Percentiles rank a stretch among this genome's conserved stretches.
phyloP scores from a whole-genome alignment of 64 coral and sea anemone genomes.

The Pocillopora damicornis region DNA sequence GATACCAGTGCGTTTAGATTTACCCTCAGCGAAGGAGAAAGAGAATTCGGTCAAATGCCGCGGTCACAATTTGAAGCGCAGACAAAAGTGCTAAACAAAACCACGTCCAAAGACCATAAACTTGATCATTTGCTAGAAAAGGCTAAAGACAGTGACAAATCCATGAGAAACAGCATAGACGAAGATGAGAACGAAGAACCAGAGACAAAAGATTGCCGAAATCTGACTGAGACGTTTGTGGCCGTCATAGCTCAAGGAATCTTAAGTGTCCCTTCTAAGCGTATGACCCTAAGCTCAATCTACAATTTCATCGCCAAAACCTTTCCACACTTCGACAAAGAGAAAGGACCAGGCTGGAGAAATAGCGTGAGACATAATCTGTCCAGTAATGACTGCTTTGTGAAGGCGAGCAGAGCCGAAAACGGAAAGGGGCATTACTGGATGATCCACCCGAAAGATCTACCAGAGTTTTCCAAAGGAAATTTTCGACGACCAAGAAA shows the following conservation, averaged over 20 bases:
- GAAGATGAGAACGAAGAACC: conserved; percentile 32
- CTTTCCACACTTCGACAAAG: conserved; percentile 77
- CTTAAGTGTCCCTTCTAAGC: conserved; percentile 65
- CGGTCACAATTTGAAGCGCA: conserved; percentile 23
- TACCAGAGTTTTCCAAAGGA: conserved; percentile 78
- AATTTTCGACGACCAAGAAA: conserved; percentile 71
- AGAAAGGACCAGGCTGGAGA: conserved; percentile 79
- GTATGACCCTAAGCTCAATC: conserved; percentile 77
- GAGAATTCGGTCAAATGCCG: conserved; percentile 5
- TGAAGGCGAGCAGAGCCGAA: conserved; percentile 76
- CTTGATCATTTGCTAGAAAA: conserved; percentile 12
- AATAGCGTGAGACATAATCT: conserved; percentile 83
- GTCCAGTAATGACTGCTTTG: conserved; percentile 83
- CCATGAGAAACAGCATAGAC: neutral
- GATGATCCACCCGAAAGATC: conserved; percentile 88
- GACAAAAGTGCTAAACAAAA: neutral
- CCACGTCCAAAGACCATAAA: neutral
- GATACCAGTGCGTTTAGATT: conserved; percentile 37
- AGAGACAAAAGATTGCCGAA: conserved; percentile 33
- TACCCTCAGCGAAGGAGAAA: neutral
- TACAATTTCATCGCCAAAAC: conserved; percentile 67
- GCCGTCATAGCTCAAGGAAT: conserved; percentile 78
- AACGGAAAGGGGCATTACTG: conserved; percentile 86
- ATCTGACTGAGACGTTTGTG: conserved; percentile 67
- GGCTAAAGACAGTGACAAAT: neutral